These are phyloP conservation scores for Gasterosteus aculeatus DNA, from an alignment of 2,113 vertebrate genomes.

Conservation along the genomic window DNA sequence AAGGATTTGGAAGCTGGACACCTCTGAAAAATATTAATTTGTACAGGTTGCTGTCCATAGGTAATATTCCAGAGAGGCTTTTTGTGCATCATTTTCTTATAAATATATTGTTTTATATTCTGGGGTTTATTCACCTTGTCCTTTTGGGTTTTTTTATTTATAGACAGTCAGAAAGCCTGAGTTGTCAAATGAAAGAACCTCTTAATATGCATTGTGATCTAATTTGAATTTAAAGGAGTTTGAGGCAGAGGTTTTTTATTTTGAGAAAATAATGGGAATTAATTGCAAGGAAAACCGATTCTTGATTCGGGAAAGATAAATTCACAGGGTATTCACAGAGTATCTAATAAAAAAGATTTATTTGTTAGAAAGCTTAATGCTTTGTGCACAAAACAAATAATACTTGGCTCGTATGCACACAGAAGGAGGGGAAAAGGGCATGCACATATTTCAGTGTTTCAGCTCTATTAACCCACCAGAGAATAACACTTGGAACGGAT, in stretches of 20 bases:
- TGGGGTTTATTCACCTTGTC: neutral
- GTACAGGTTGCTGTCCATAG: neutral
- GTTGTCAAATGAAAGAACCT: neutral
- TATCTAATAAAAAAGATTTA: neutral
- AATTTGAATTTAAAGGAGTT: neutral
- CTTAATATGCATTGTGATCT: neutral
- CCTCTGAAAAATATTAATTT: neutral
- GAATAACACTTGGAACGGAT: conserved; percentile 43
- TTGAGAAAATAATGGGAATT: neutral
- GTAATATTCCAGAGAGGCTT: neutral
- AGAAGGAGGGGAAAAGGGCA: conserved; percentile 33
- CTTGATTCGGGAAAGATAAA: neutral
- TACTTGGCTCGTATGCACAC: neutral
- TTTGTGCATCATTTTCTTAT: neutral
- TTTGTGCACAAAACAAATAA: neutral
- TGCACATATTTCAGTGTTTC: conserved; percentile 34
- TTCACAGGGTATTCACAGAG: neutral
- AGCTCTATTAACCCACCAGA: conserved; percentile 49
- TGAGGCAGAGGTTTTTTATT: neutral
- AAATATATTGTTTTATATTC: neutral
- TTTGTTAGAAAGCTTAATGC: conserved; percentile 12
- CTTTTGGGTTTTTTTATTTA: neutral
- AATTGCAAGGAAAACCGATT: neutral
- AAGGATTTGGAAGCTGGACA: neutral
- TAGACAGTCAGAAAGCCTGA: neutral